Evolutionary conservation across 2,888 invertebrate genomes (phyloP), one percentile per base, ranked within the genome.

Genomic region (Ernsta delagoae): DNA sequence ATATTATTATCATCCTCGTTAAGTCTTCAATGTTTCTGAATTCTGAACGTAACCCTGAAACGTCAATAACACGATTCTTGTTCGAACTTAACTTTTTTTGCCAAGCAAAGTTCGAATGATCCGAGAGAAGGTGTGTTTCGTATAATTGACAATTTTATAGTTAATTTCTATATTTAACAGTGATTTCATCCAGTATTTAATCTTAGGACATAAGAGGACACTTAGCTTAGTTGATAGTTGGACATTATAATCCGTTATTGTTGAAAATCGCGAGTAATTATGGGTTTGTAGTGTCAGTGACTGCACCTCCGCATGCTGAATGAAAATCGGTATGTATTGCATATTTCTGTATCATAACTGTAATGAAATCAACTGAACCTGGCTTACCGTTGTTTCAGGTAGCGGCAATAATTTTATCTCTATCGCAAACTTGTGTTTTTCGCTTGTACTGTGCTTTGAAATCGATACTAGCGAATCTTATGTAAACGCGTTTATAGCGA

Each of bases 251-350:
- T 5, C 34, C 31, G 34, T 11, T 56, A 36, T 34, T 56, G 34
- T 34, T n/a, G 8, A 34, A 34, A 34, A 56, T 36, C 31, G 3
- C 8, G 34, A 34, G n/a, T 36, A 34, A 54, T 24, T 16, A 16
- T 12, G 24, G 16, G 53, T 53, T 8, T 6, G 24, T 56, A 56
- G 34, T 56, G 34, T 54, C 24, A 24, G 56, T 56, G 6, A 11
- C n/a, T 34, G 56, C 56, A 56, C 56, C 31, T 56, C 36, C 36
- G n/a, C 56, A 56, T 36, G 31, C 56, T 56, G 36, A 34, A 56
- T n/a, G n/a, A n/a, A 56, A 56, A 56, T 56, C n/a, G 56, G 56
- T 56, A 56, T 6, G 56, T 56, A 56, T 34, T 56, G 36, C n/a
- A 36, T 24, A 56, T 56, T 56, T 56, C 56, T 56, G 56, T 56